phyloP scores from a whole-genome alignment of 2,888 invertebrate species.

The Aporophyla lueneburgensis region DNA sequence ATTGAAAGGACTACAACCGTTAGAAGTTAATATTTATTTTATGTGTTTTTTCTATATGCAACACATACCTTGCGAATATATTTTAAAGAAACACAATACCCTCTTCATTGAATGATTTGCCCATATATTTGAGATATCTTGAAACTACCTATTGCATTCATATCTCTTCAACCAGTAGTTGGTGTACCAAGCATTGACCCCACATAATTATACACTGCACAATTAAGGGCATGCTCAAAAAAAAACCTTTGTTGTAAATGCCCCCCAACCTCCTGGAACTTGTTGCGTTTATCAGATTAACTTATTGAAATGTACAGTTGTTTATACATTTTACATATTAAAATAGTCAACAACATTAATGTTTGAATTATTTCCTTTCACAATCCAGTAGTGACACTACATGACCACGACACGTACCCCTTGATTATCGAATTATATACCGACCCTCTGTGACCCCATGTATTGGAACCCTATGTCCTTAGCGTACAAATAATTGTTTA shows the following conservation, averaged over 20 bases:
- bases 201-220: constrained; percentile 79
- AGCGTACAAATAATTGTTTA: constrained; percentile 60
- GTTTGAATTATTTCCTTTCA: constrained; percentile 78
- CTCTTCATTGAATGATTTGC: constrained; percentile 55
- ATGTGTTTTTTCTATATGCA: constrained; percentile 54
- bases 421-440: constrained; percentile 47
- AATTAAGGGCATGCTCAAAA: constrained; percentile 87
- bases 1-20: constrained; percentile 58
- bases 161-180: constrained; percentile 33
- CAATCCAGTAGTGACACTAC: constrained; percentile 68
- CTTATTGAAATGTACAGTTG: constrained; percentile 87
- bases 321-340: constrained; percentile 88
- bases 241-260: constrained; percentile 80
- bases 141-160: constrained; percentile 64
- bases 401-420: constrained; percentile 62
- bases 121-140: constrained; percentile 49
- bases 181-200: constrained; percentile 53
- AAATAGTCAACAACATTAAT: constrained; percentile 84
- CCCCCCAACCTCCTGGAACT: constrained; percentile 76
- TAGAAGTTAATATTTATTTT: constrained; percentile 65
- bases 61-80: constrained; percentile 40
- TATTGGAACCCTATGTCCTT: constrained; percentile 59
- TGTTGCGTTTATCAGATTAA: constrained; percentile 81
- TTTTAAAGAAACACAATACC: constrained; percentile 34
- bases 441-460: constrained; percentile 31